phyloP scores from a whole-genome alignment of 1,140 invertebrate species.

The Papilio polyxenes region DNA sequence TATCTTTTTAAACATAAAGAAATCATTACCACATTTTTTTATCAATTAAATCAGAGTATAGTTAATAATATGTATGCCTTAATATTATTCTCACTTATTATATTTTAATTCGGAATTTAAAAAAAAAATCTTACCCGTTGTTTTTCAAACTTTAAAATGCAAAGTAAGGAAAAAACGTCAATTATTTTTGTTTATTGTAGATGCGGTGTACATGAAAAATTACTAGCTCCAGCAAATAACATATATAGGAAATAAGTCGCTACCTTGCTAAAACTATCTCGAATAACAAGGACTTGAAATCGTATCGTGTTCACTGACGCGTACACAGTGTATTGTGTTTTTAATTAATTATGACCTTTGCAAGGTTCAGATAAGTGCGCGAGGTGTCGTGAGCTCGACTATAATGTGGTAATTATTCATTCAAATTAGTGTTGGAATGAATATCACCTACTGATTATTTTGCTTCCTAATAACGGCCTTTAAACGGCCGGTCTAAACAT shows the following conservation, averaged over 20 bases:
- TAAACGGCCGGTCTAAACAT: too few relatives aligned
- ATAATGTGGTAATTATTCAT: background rate
- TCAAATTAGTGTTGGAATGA: background rate
- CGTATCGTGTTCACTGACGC: background rate
- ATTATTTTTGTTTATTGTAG: background rate
- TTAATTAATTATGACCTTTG: conserved; percentile 11
- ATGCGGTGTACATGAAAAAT: too few relatives aligned
- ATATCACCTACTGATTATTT: background rate
- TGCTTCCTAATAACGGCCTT: background rate
- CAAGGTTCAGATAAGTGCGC: background rate
- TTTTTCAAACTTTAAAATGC: background rate
- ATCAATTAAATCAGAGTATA: too few relatives aligned
- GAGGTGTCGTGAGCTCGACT: background rate
- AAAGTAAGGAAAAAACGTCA: background rate
- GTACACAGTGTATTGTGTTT: background rate
- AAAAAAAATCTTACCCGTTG: background rate
- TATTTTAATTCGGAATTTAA: too few relatives aligned
- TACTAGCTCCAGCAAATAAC: background rate
- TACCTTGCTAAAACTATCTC: conserved; percentile 5
- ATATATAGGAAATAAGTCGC: background rate
- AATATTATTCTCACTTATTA: too few relatives aligned
- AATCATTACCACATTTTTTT: conserved; percentile 1
- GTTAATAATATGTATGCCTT: too few relatives aligned
- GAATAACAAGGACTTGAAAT: conserved; percentile 30
- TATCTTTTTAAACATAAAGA: conserved; percentile 19